Evolutionary conservation across 1,140 invertebrate genomes (phyloP).

Genomic region (Ceratina australensis): DNA sequence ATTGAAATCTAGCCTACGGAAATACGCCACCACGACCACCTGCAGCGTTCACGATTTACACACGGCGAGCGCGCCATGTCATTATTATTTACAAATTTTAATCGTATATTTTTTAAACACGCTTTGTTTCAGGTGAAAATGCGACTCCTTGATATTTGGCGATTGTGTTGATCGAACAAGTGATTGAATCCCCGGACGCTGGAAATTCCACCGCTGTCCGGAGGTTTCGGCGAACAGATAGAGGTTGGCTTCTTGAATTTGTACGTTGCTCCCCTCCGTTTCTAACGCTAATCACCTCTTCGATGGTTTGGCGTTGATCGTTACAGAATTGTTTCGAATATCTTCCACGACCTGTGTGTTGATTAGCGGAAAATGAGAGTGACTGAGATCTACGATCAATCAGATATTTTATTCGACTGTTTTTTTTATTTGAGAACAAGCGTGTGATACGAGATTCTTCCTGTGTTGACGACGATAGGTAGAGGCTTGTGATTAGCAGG

Average conservation of each 20-base stretch:
- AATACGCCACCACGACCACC: slow-evolving; percentile 24
- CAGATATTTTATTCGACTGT: slow-evolving; percentile 44
- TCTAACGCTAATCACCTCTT: too few relatives aligned
- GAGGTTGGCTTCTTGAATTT: slow-evolving; percentile 77
- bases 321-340: too few relatives aligned
- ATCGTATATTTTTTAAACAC: slow-evolving; percentile 2
- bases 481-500: slow-evolving; percentile 52
- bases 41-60: not conserved
- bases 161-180: slow-evolving; percentile 10
- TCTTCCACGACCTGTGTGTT: not conserved
- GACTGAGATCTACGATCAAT: slow-evolving; percentile 20
- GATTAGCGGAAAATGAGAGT: not conserved
- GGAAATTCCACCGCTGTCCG: slow-evolving; percentile 46
- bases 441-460: slow-evolving; percentile 23
- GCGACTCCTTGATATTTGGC: not conserved
- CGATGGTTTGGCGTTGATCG: too few relatives aligned
- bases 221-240: slow-evolving; percentile 75
- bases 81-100: slow-evolving; percentile 51
- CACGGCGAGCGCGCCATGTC: slow-evolving; percentile 41
- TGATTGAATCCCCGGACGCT: not conserved
- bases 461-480: slow-evolving; percentile 27
- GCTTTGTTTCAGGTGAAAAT: slow-evolving; percentile 9
- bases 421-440: slow-evolving; percentile 54
- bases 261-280: slow-evolving; percentile 18
- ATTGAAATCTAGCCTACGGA: not conserved